Evolutionary conservation across 2,113 vertebrate genomes (phyloP), one percentile per base, ranked within the genome.

Genomic region (Aptenodytes forsteri): DNA sequence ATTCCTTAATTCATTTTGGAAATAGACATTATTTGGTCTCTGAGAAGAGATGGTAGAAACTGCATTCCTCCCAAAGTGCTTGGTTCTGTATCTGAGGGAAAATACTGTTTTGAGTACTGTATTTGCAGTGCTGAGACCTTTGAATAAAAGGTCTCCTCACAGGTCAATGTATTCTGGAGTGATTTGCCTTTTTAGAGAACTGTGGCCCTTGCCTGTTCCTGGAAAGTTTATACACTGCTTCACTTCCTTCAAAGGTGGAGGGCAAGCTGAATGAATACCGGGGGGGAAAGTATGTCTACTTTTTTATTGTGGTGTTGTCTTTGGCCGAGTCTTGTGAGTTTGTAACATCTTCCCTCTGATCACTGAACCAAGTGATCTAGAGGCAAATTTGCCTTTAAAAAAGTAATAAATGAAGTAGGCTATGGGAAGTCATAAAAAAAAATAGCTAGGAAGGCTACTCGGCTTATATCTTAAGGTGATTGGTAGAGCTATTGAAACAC

Each of bases 391-490:
- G 42, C 64, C 65, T 81, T 71, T 47, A 7, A 9, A 61, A 22
- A 58, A 20, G 7, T 23, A 6, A 18, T 42, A 19, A 62, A n/a
- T 16, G 4, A 42, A 34, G 40, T 3, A 6, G 49, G 36, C 18
- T 52, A 7, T 46, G 42, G 58, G 21, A 81, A 55, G 40, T n/a
- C 17, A n/a, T 2, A 29, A 19, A 55, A 89, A 36, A 32, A 44
- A 16, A 3, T 0, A 32, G 11, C 36, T 40, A 5, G 44, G 27
- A 36, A 14, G 50, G 40, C 30, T 38, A 1, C 32, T 10, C 0
- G 0, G 38, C 44, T 38, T 16, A 0, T 13, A 6, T 21, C 38
- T 47, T 3, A 4, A 21, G 30, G 6, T 4, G 27, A 2, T 2
- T 21, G 61, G 13, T 13, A n/a, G 17, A 40, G 44, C 76, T 34